These are phyloP conservation scores for Gonioctena quinquepunctata DNA, from an alignment of 1,140 invertebrate species.

Conservation along the genomic window DNA sequence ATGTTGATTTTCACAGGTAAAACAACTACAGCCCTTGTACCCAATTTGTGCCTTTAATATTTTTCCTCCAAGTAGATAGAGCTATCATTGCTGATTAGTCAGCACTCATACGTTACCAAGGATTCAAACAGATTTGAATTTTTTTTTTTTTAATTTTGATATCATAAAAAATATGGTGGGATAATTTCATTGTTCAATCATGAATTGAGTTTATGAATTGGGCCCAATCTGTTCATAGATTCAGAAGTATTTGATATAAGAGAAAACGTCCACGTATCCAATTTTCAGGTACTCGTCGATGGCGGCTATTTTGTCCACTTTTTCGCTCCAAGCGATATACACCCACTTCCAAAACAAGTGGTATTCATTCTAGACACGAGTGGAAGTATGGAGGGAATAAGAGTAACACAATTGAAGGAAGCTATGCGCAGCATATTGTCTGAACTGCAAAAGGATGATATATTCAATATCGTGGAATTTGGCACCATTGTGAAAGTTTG, in stretches of 20 bases:
- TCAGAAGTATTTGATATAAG: too few relatives aligned
- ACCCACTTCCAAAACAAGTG: conserved; percentile 68
- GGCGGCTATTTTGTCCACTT: conserved; percentile 81
- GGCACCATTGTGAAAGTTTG: conserved; percentile 59
- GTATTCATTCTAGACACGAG: conserved; percentile 74
- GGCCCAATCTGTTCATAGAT: too few relatives aligned
- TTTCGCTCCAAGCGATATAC: conserved; percentile 65
- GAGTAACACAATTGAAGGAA: conserved; percentile 67
- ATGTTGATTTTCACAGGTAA: too few relatives aligned
- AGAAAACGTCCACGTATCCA: too few relatives aligned
- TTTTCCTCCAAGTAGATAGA: too few relatives aligned
- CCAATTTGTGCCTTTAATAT: too few relatives aligned
- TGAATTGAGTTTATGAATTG: background rate
- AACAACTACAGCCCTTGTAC: too few relatives aligned
- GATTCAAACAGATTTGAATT: too few relatives aligned
- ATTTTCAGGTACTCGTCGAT: conserved; percentile 59
- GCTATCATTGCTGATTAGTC: too few relatives aligned
- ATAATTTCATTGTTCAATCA: background rate
- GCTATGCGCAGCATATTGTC: conserved; percentile 69
- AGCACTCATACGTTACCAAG: too few relatives aligned
- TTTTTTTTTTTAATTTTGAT: too few relatives aligned
- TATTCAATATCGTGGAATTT: conserved; percentile 71
- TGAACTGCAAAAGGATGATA: conserved; percentile 66
- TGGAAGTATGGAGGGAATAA: conserved; percentile 66
- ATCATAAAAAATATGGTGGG: background rate